Base-by-base conservation (phyloP, 2,888 invertebrate species). In the Pteria penguin region DNA sequence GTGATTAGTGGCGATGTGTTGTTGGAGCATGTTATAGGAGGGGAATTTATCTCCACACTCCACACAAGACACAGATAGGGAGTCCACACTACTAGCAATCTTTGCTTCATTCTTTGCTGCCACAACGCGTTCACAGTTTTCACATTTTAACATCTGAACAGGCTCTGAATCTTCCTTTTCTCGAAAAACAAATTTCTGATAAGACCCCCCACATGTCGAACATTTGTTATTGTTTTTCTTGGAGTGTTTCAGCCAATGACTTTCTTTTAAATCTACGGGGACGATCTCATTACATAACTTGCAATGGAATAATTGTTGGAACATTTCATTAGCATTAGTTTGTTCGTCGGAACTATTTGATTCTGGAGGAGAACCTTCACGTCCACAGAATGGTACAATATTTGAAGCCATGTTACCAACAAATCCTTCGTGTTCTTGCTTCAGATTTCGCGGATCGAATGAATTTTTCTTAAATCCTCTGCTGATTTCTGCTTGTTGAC, bases 251-350 rank as follows among this genome's bases (percentile, higher is more conserved):
- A 80, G 77, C 61, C 85, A 80, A 72, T 87, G 87, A 3, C 72
- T 74, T n/a, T 78, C 80, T 60, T 84, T 85, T 5, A 83, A 81
- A n/a, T 88, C 83, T 4, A 83, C 82, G 0, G 86, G 83, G 22
- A 88, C 76, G 11, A 87, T 82, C 24, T 84, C 86, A 58, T 88
- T 86, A 75, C 87, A 87, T 0, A 85, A 75, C 66, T 86, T 86
- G 73, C 88, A 88, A 61, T 87, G 86, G 71, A 84, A 87, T n/a
- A 87, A 75, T 72, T 86, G 86, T 60, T 86, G 85, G 69, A 83
- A 85, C 79, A 85, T 74, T 26, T 84, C 75, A 61, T 76, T 74
- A 0, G 61, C 45, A 8, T 14, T 14, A 8, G 18, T 14, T 45
- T 45, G 45, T 14, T 45, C 45, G 18, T 45, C 45, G 45, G 45